Evolutionary conservation across 2,888 invertebrate species (phyloP), one percentile per base, ranked within the genome.

Genomic region (Spialia ferax): DNA sequence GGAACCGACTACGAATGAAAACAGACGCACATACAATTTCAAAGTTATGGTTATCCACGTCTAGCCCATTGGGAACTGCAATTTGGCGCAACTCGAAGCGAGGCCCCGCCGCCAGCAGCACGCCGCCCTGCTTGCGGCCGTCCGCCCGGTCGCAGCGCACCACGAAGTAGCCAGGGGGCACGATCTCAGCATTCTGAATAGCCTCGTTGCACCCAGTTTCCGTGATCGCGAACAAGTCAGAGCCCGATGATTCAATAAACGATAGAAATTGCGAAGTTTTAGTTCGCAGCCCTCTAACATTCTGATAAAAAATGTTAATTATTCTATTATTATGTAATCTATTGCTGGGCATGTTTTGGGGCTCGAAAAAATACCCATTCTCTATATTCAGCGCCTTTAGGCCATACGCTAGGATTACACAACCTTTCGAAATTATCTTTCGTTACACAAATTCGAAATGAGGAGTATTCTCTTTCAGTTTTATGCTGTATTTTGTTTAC

Each of bases 281-380:
- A 5, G 42, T 42, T 15, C 42, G 15, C 1, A 42, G 42, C 6
- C 42, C 42, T 15, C 38, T 38, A n/a, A 38, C 38, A 38, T 38
- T 38, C n/a, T 38, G 38, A 38, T 38, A 38, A 0, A 38, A 38
- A n/a, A 38, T 38, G n/a, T 38, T 38, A n/a, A 38, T 6, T n/a
- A 38, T 38, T 38, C 15, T 38, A n/a, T n/a, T 38, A n/a, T 38
- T n/a, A n/a, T n/a, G 15, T 38, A 7, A n/a, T n/a, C 38, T 38
- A n/a, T 4, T 38, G 38, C 4, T 38, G n/a, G n/a, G 38, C 38
- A n/a, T n/a, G 38, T n/a, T 38, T n/a, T n/a, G 38, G 38, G 38
- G 38, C n/a, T 6, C 38, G 38, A 38, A 38, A 38, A 38, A 38
- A 38, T n/a, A 38, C 38, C 38, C 38, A 38, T 38, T 38, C 38